Evolutionary conservation across 2,113 vertebrate species (phyloP).

Genomic region (Prunella himalayana): DNA sequence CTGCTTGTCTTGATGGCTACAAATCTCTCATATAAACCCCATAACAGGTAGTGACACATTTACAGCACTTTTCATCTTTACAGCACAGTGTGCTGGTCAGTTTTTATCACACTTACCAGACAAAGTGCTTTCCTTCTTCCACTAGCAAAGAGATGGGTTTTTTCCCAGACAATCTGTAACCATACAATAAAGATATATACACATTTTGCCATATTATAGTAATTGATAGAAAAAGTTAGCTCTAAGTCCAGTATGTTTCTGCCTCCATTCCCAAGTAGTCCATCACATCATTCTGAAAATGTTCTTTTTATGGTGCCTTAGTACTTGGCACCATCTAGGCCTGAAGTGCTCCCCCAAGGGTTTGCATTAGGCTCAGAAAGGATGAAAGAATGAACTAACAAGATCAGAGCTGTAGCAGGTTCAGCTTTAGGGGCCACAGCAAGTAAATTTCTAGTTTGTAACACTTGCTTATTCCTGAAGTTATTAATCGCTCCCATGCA

Average conservation of each 20-base stretch:
- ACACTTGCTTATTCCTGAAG: constrained; percentile 30
- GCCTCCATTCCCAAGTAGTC: background rate
- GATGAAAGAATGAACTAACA: constrained; percentile 12
- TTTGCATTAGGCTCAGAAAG: background rate
- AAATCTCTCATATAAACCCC: constrained; percentile 37
- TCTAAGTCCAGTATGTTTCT: background rate
- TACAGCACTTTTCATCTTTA: constrained; percentile 45
- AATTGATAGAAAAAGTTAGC: background rate
- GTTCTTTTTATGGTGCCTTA: background rate
- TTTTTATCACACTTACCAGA: constrained; percentile 27
- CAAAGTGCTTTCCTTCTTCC: background rate
- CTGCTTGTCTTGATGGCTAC: background rate
- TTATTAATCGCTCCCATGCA: background rate
- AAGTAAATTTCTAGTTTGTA: constrained; percentile 28
- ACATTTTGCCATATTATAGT: background rate
- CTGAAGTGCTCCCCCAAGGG: background rate
- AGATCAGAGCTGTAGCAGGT: constrained; percentile 20
- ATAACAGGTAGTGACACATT: constrained; percentile 13
- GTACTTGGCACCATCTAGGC: background rate
- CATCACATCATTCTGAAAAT: background rate
- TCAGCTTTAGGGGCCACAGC: constrained; percentile 22
- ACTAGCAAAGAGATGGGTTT: background rate
- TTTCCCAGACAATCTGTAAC: background rate
- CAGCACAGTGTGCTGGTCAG: background rate
- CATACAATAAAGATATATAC: background rate